phyloP scores from a whole-genome alignment of 2,888 invertebrate genomes.

The Trissonchulus latispiculum region DNA sequence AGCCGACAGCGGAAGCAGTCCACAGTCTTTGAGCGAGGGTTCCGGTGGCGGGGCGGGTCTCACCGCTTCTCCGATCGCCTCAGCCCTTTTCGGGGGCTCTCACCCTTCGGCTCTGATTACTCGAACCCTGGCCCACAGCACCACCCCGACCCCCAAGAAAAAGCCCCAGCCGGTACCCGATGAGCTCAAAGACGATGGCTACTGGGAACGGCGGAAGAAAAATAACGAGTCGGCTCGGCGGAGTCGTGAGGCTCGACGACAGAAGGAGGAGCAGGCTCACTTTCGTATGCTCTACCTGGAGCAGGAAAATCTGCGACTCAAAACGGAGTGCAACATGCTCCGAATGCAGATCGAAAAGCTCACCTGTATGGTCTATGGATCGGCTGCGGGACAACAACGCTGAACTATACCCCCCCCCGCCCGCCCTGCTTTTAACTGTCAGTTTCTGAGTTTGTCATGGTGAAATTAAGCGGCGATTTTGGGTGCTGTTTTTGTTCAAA shows the following conservation, averaged over 20 bases:
- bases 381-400: background rate
- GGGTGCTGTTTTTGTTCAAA: too few relatives aligned
- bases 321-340: conserved; percentile 30
- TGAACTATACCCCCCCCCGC: too few relatives aligned
- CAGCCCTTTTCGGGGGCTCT: background rate
- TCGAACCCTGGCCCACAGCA: conserved; percentile 19
- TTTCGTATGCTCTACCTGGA: conserved; percentile 43
- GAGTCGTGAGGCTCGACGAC: conserved; percentile 44
- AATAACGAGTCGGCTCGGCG: conserved; percentile 48
- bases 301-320: conserved; percentile 32
- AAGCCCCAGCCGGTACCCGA: conserved; percentile 34
- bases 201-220: conserved; percentile 47
- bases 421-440: too few relatives aligned
- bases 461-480: too few relatives aligned
- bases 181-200: conserved; percentile 37
- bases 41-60: background rate
- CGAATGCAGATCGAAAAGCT: conserved; percentile 43
- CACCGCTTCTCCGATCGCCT: background rate
- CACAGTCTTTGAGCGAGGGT: background rate
- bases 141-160: conserved; percentile 28
- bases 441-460: too few relatives aligned
- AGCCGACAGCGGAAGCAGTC: background rate
- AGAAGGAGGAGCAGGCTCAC: conserved; percentile 46
- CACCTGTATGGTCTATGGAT: conserved; percentile 41
- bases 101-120: background rate